Base-by-base conservation (phyloP, 2,113 vertebrate genomes). In the Antigone vipio region DNA sequence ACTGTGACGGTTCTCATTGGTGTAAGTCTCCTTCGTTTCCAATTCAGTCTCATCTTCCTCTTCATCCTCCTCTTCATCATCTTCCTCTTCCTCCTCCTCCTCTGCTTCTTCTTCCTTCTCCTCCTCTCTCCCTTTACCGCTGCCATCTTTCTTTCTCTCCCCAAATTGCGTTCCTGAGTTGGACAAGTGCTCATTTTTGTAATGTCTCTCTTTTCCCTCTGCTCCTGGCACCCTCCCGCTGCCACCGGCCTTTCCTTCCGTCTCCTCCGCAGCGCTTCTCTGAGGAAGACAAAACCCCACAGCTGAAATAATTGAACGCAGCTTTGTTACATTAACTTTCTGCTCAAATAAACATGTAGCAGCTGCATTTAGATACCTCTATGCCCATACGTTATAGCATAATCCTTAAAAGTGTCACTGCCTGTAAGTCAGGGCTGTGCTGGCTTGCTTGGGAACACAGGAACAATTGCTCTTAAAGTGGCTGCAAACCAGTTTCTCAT, bases 281-380 rank as follows among this genome's bases (percentile, higher is more conserved):
- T 98, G 83, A 55, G 95, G 95, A 72, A 97, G 71, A 98, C 62
- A 97, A 85, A 97, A 94, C 64, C 74, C 88, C 91, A 92, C 58
- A 93, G 94, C 60, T 97, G 90, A 97, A 92, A 87, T 49, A 71
- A 73, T 47, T 20, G 56, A 82, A 85, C 9, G 2, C 5, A 7
- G 24, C 71, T 95, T 78, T 63, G 42, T 35, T 67, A 60, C 44
- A 12, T 69, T 18, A 78, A 40, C 64, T 69, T 92, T 38, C 60
- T 66, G 56, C 44, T 63, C 35, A 86, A 93, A 42, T 19, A 64
- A 58, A 60, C 50, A 52, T 0, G 0, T 16, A 67, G 35, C 9
- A 9, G 44, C 60, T 49, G 64, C 52, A 17, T 81, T 59, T 45
- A 62, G 44, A 42, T 58, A 35, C 40, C 29, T 40, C 38, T 38